phyloP scores from a whole-genome alignment of 2,797 vertebrate species.

The Sebastes minor region DNA sequence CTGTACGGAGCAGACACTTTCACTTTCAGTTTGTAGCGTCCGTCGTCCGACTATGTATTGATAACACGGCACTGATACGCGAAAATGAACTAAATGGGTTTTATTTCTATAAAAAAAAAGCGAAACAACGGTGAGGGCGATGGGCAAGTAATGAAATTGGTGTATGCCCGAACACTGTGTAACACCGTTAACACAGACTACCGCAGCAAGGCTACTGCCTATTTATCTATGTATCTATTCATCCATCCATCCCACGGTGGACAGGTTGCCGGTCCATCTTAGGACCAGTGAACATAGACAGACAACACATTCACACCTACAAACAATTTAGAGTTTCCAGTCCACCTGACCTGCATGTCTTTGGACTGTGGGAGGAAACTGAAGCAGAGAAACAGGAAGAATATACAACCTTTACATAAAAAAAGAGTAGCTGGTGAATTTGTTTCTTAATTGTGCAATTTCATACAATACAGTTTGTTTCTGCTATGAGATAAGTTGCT shows the following conservation, averaged over 20 bases:
- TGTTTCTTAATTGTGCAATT: neutral
- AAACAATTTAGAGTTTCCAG: neutral
- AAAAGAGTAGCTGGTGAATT: neutral
- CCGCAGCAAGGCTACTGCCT: neutral
- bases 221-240: neutral
- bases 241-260: neutral
- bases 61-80: too few species aligned
- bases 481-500: neutral
- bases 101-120: too few species aligned
- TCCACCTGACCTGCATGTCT: neutral
- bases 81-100: too few species aligned
- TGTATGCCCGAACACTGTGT: too few species aligned
- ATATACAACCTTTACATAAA: neutral
- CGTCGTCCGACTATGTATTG: too few species aligned
- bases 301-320: neutral
- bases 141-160: too few species aligned
- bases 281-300: neutral
- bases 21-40: too few species aligned
- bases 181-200: too few species aligned
- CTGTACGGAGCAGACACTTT: too few species aligned
- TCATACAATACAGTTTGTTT: neutral
- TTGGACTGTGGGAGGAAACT: neutral
- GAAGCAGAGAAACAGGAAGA: neutral
- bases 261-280: neutral
- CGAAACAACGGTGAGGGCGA: too few species aligned